Conservation (phyloP, 2,113 vertebrate genomes). For the Cyphomyrus plagiostoma region DNA sequence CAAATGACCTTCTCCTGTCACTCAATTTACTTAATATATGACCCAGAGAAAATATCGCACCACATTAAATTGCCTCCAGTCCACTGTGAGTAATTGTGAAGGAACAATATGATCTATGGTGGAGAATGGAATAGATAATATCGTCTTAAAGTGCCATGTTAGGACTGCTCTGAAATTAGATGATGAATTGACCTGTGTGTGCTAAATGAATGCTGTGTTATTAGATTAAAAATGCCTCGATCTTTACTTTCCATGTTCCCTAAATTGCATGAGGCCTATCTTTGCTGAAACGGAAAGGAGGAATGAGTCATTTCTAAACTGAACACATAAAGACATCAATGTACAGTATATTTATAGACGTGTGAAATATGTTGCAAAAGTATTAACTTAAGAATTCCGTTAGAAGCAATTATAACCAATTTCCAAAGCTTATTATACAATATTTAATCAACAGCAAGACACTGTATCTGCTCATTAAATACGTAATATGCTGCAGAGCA, state of each 20-base stretch:
- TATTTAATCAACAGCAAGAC: neutral
- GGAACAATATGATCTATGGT: slow-evolving; percentile 7
- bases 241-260: neutral
- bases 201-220: neutral
- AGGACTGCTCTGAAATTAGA: neutral
- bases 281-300: neutral
- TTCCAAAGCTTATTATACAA: slow-evolving; percentile 5
- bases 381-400: neutral
- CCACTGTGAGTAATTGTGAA: neutral
- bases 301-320: neutral
- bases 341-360: neutral
- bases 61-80: neutral
- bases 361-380: neutral
- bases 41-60: neutral
- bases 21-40: neutral
- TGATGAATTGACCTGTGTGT: slow-evolving; percentile 13
- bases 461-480: slow-evolving; percentile 1
- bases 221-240: slow-evolving; percentile 7
- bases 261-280: neutral
- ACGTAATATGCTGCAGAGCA: neutral
- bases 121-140: slow-evolving; percentile 21
- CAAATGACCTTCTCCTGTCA: slow-evolving; percentile 1
- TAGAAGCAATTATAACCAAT: neutral
- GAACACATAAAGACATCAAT: neutral
- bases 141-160: slow-evolving; percentile 6